These are phyloP conservation scores for Aromia moschata DNA, from an alignment of 2,888 invertebrate species.

Conservation along the genomic window DNA sequence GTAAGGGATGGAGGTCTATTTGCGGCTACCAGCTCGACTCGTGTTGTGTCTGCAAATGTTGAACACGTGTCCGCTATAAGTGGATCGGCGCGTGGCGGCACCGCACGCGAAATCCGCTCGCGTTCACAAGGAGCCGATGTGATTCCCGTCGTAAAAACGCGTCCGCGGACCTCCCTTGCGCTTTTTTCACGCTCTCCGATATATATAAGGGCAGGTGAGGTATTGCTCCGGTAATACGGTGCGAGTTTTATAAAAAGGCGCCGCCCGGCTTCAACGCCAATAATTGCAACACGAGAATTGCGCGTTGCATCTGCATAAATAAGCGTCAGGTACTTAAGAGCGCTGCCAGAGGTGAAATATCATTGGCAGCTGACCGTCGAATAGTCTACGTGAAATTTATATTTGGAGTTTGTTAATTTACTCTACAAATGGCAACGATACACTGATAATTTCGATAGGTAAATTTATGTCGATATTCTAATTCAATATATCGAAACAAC, in stretches of 20 bases:
- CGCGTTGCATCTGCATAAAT: conserved; percentile 4
- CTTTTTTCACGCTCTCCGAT: conserved; percentile 29
- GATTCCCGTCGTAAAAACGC: conserved; percentile 26
- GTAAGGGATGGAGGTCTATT: conserved; percentile 31
- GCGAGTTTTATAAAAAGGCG: conserved; percentile 25
- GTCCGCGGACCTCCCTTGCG: conserved; percentile 24
- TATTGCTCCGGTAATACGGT: conserved; percentile 21
- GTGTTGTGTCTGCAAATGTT: conserved; percentile 33
- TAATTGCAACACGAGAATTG: conserved; percentile 19
- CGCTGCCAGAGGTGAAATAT: conserved; percentile 8
- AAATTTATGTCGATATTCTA: too few species aligned
- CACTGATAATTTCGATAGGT: too few species aligned
- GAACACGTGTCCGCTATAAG: conserved; percentile 28
- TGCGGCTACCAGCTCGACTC: conserved; percentile 23
- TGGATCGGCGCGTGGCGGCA: conserved; percentile 32
- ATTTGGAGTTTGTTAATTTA: background rate
- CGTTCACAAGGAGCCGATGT: conserved; percentile 23
- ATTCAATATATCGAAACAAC: too few species aligned
- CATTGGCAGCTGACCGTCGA: background rate
- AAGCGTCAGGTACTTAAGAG: conserved; percentile 7
- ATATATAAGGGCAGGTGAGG: conserved; percentile 32
- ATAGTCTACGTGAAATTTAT: background rate
- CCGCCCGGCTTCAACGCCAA: conserved; percentile 29
- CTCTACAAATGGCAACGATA: background rate
- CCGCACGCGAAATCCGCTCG: conserved; percentile 25